Conservation (phyloP, 1,140 invertebrate genomes). For the Tachypleus tridentatus region DNA sequence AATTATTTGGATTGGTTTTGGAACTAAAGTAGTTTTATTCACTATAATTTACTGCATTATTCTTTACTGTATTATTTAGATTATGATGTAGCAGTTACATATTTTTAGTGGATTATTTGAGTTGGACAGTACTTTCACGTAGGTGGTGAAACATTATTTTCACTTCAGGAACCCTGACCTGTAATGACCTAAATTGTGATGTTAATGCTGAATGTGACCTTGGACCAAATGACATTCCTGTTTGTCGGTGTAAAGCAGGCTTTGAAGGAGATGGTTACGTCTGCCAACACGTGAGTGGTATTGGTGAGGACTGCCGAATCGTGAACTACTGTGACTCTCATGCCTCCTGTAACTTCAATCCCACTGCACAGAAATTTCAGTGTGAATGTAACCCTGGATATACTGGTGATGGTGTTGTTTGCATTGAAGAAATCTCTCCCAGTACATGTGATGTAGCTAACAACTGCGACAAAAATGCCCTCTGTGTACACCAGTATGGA, state of each 20-base stretch:
- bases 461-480: slow-evolving; percentile 54
- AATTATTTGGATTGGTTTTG: too few relatives aligned
- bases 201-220: slow-evolving; percentile 48
- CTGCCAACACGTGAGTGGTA: slow-evolving; percentile 54
- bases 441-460: slow-evolving; percentile 49
- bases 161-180: slow-evolving; percentile 32
- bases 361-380: slow-evolving; percentile 44
- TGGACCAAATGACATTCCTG: slow-evolving; percentile 31
- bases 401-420: slow-evolving; percentile 62
- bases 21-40: too few relatives aligned
- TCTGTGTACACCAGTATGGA: slow-evolving; percentile 49
- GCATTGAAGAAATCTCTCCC: slow-evolving; percentile 27
- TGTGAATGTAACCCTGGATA: slow-evolving; percentile 70
- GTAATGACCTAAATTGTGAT: slow-evolving; percentile 42
- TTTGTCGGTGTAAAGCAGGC: slow-evolving; percentile 48
- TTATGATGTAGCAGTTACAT: too few relatives aligned
- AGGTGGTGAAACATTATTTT: slow-evolving; percentile 12
- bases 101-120: too few relatives aligned
- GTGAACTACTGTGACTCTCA: slow-evolving; percentile 54
- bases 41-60: too few relatives aligned
- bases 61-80: too few relatives aligned
- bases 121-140: slow-evolving; percentile 23
- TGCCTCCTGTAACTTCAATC: slow-evolving; percentile 59
- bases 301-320: slow-evolving; percentile 42
- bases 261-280: slow-evolving; percentile 71